phyloP scores from a whole-genome alignment of 2,888 invertebrate genomes.

The Megaustenia siamemsis region DNA sequence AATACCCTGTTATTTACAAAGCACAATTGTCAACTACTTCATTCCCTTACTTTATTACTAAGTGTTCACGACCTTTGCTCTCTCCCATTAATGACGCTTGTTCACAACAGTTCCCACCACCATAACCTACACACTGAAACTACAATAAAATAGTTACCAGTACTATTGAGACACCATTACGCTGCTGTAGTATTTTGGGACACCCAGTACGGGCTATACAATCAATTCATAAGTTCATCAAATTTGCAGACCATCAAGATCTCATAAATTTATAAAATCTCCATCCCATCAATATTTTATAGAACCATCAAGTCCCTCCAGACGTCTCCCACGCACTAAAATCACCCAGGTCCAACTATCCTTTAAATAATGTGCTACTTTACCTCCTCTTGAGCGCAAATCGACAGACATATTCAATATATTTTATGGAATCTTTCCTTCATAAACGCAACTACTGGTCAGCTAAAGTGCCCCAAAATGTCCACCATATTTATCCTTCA shows the following conservation, averaged over 20 bases:
- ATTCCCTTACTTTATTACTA: too few relatives aligned
- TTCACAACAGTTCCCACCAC: too few relatives aligned
- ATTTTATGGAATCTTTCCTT: background rate
- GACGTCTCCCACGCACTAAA: background rate
- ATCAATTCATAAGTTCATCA: background rate
- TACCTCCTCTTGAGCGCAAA: background rate
- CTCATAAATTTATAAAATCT: background rate
- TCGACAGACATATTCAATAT: constrained; percentile 18
- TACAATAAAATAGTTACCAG: too few relatives aligned
- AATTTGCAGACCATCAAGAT: background rate
- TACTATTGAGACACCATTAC: background rate
- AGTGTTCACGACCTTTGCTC: too few relatives aligned
- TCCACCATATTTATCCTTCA: background rate
- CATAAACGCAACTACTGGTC: background rate
- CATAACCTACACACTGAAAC: too few relatives aligned
- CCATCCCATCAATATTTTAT: too few relatives aligned
- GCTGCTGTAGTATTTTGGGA: background rate
- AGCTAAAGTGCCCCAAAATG: background rate
- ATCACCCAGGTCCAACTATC: background rate
- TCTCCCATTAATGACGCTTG: too few relatives aligned
- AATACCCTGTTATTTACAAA: too few relatives aligned
- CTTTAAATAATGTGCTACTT: background rate
- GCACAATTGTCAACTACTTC: too few relatives aligned
- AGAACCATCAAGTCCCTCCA: too few relatives aligned
- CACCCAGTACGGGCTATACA: background rate